phyloP scores from a whole-genome alignment of 2,797 vertebrate genomes.

The Coregonus sp. region DNA sequence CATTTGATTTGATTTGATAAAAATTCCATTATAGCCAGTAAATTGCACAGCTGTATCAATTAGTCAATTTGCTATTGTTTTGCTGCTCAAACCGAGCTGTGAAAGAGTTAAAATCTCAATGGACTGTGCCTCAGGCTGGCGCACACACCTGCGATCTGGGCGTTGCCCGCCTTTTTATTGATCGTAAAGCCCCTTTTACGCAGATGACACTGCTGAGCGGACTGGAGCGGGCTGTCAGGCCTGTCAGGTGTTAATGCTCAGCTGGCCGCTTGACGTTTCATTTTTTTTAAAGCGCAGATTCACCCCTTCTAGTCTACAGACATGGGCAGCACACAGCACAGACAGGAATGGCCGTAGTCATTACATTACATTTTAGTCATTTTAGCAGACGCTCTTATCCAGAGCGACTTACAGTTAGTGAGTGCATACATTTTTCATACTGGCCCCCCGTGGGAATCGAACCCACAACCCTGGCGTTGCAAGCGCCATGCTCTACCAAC shows the following conservation, averaged over 20 bases:
- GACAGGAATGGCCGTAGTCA: neutral
- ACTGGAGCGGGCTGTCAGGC: neutral
- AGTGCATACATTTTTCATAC: too few species aligned
- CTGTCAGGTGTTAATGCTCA: conserved; percentile 26
- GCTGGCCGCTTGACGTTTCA: conserved; percentile 18
- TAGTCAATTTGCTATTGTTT: neutral
- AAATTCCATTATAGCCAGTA: too few species aligned
- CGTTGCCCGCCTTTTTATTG: conserved; percentile 17
- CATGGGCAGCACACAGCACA: neutral
- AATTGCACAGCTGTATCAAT: neutral
- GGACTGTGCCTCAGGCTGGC: neutral
- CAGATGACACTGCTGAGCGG: conserved; percentile 20
- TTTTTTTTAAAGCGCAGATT: neutral
- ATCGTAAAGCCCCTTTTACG: conserved; percentile 20
- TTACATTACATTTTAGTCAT: too few species aligned
- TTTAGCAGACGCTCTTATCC: too few species aligned
- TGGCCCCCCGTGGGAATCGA: too few species aligned
- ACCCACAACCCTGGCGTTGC: too few species aligned
- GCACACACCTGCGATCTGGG: conserved; percentile 16
- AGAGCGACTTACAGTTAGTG: too few species aligned
- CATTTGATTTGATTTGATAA: too few species aligned
- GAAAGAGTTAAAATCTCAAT: neutral
- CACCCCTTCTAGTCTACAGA: neutral
- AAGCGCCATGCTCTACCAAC: too few species aligned
- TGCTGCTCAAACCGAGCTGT: neutral